These are phyloP conservation scores for Ctenopoma kingsleyae DNA, from an alignment of 2,797 vertebrate species.

Conservation along the genomic window DNA sequence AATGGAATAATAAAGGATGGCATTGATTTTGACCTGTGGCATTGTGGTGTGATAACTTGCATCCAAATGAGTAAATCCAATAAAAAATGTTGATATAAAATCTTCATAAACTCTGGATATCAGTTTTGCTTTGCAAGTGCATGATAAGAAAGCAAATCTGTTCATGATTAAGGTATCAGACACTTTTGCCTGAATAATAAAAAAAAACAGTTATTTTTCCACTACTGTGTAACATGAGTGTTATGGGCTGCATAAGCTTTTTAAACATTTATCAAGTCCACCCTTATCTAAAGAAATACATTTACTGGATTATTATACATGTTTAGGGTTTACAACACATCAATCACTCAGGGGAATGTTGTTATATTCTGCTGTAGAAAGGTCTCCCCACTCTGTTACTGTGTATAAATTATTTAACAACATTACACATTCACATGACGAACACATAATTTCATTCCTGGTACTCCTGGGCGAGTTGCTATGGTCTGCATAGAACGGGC, in stretches of 20 bases:
- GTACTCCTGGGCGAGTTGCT: neutral
- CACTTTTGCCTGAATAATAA: conserved; percentile 11
- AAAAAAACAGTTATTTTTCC: conserved; percentile 24
- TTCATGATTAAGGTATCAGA: conserved; percentile 8
- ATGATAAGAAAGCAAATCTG: conserved; percentile 4
- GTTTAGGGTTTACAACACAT: conserved; percentile 38
- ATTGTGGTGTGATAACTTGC: neutral
- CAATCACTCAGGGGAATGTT: conserved; percentile 29
- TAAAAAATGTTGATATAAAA: conserved; percentile 20
- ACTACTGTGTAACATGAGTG: neutral
- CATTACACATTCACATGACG: conserved; percentile 49
- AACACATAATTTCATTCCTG: conserved; percentile 47
- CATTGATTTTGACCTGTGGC: conserved; percentile 44
- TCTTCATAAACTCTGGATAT: conserved; percentile 2
- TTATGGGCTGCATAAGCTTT: conserved; percentile 4
- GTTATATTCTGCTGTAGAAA: conserved; percentile 34
- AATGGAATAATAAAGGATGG: conserved; percentile 15
- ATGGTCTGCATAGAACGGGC: too few relatives aligned
- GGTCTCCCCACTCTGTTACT: conserved; percentile 44
- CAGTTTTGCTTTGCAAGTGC: neutral
- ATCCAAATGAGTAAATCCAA: conserved; percentile 16
- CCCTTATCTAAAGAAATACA: conserved; percentile 9
- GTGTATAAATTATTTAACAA: conserved; percentile 52
- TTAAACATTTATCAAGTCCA: conserved; percentile 6
- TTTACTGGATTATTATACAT: neutral